Percentiles rank a stretch among this genome's conserved stretches.
Evolutionary conservation across 2,797 vertebrate species (phyloP).

Genomic region (Pseudocheirus occidentalis): DNA sequence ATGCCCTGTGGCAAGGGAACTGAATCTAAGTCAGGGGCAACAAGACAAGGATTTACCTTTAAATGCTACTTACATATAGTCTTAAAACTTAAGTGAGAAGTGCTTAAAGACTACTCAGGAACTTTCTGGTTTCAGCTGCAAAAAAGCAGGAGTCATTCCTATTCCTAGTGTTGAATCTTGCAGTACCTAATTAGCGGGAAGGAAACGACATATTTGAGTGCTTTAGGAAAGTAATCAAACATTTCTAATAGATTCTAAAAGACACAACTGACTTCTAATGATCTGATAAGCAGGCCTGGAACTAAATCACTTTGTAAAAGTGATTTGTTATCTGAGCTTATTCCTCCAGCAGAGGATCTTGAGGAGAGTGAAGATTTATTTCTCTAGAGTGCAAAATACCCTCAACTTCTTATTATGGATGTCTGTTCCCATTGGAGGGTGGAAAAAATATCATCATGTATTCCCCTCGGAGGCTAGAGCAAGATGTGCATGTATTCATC

Average conservation of each 20-base stretch:
- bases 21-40: not conserved
- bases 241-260: conserved; percentile 68
- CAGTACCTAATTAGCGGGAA: not conserved
- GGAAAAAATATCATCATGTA: not conserved
- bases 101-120: not conserved
- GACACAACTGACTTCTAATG: conserved; percentile 65
- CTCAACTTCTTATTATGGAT: not conserved
- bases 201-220: not conserved
- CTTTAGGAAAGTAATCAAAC: conserved; percentile 57
- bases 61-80: not conserved
- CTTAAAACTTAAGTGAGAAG: not conserved
- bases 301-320: conserved; percentile 63
- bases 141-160: not conserved
- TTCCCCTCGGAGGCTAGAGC: not conserved
- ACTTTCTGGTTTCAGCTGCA: not conserved
- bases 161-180: not conserved
- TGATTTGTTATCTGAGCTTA: conserved; percentile 67
- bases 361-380: conserved; percentile 53
- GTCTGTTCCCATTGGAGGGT: not conserved
- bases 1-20: not conserved
- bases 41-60: not conserved
- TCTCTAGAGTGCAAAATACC: conserved; percentile 5
- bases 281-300: conserved; percentile 72
- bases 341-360: conserved; percentile 57
- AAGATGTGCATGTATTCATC: not conserved